Conservation (phyloP, 2,113 vertebrate genomes). For the Varanus komodoensis region DNA sequence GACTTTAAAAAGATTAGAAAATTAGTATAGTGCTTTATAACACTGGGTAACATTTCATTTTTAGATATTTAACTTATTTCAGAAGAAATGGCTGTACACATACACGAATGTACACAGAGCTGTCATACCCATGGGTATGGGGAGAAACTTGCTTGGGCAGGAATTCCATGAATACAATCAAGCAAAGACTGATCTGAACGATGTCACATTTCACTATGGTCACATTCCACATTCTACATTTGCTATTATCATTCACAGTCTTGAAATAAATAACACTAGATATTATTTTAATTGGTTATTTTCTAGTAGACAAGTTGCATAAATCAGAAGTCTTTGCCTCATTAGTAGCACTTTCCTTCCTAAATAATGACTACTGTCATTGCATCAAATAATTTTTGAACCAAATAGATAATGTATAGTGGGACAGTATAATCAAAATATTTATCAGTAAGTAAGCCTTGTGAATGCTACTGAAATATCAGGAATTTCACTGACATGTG, state of each 20-base stretch:
- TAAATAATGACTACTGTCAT: not conserved
- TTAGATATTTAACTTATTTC: not conserved
- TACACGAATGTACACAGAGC: not conserved
- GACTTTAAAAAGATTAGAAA: not conserved
- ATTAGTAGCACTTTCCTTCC: not conserved
- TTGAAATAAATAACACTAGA: not conserved
- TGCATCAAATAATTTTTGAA: not conserved
- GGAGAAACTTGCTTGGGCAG: not conserved
- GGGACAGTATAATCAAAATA: slow-evolving; percentile 31
- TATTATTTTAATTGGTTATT: not conserved
- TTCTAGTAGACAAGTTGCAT: not conserved
- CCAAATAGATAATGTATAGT: not conserved
- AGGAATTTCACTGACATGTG: not conserved
- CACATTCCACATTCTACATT: not conserved
- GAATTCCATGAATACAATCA: not conserved
- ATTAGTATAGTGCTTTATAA: not conserved
- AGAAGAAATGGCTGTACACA: not conserved
- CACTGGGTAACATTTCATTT: not conserved
- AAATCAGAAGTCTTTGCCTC: not conserved
- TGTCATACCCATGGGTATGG: not conserved
- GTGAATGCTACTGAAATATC: slow-evolving; percentile 25
- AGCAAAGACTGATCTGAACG: slow-evolving; percentile 20
- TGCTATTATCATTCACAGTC: not conserved
- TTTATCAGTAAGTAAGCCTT: slow-evolving; percentile 17
- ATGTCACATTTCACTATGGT: not conserved